Conservation (phyloP, 1,140 invertebrate genomes). For the Trichomalopsis sarcophagae region DNA sequence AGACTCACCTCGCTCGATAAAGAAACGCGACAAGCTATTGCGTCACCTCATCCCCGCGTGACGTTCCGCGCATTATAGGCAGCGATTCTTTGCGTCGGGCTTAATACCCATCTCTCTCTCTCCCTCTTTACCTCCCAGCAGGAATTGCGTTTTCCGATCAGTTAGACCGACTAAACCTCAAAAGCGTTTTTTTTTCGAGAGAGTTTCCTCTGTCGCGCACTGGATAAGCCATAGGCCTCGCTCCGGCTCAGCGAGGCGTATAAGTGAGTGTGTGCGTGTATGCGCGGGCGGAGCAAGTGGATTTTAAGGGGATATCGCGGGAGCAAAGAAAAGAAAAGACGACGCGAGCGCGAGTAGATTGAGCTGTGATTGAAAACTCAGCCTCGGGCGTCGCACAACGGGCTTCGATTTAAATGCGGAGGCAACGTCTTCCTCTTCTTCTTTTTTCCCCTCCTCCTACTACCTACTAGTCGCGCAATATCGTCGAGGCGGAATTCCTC, state of each 20-base stretch:
- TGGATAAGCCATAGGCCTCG: constrained; percentile 50
- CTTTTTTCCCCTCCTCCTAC: neutral
- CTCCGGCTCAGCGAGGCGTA: neutral
- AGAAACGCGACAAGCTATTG: constrained; percentile 19
- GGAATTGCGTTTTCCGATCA: constrained; percentile 70
- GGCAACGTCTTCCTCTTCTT: constrained; percentile 30
- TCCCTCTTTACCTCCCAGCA: constrained; percentile 59
- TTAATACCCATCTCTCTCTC: constrained; percentile 61
- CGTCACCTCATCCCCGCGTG: neutral
- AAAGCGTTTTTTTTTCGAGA: constrained; percentile 56
- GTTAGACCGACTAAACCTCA: constrained; percentile 67
- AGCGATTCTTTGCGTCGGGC: neutral
- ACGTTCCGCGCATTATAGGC: neutral
- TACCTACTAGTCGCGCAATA: neutral
- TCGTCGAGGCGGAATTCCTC: constrained; percentile 19
- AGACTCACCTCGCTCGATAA: neutral
- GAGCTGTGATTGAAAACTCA: constrained; percentile 72
- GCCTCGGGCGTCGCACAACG: constrained; percentile 60
- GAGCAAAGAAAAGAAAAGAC: constrained; percentile 44
- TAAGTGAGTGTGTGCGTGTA: neutral
- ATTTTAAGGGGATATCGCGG: constrained; percentile 52
- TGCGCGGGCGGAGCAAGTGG: constrained; percentile 36
- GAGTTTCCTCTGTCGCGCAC: constrained; percentile 45
- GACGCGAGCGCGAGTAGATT: constrained; percentile 63
- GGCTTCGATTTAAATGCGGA: constrained; percentile 67